A percentile compares a stretch with the other conserved stretches of the same genome.
Evolutionary conservation across 2,888 invertebrate species (phyloP).

Genomic region (Autographa pulchrina): DNA sequence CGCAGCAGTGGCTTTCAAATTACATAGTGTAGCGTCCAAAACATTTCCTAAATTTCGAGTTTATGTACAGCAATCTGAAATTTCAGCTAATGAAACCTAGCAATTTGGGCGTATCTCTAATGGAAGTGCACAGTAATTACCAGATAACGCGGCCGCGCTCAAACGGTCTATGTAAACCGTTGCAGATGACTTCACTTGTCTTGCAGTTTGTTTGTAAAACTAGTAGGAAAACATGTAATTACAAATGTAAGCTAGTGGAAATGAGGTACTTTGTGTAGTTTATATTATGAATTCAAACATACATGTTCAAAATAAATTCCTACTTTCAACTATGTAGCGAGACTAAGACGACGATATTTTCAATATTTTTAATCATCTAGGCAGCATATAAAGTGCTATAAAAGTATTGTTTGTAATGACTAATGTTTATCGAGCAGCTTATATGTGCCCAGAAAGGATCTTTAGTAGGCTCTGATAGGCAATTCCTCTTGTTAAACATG

Average conservation of each 20-base stretch:
- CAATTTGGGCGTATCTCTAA: background rate
- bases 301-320: background rate
- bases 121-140: background rate
- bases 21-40: background rate
- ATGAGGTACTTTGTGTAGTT: background rate
- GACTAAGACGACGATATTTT: too few species aligned
- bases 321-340: too few species aligned
- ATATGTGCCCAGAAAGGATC: too few species aligned
- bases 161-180: slow-evolving; percentile 3
- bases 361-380: too few species aligned
- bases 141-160: background rate
- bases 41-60: background rate
- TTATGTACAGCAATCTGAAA: background rate
- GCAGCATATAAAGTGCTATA: too few species aligned
- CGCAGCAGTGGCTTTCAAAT: background rate
- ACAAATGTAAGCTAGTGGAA: background rate
- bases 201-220: background rate
- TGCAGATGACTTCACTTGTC: slow-evolving; percentile 4
- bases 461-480: too few species aligned
- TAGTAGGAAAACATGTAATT: background rate
- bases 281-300: background rate
- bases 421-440: too few species aligned
- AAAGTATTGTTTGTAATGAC: too few species aligned
- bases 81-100: background rate
- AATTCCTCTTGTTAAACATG: too few species aligned